Base-by-base conservation (phyloP, 2,888 invertebrate genomes). In the Scaptomyza reducta region DNA sequence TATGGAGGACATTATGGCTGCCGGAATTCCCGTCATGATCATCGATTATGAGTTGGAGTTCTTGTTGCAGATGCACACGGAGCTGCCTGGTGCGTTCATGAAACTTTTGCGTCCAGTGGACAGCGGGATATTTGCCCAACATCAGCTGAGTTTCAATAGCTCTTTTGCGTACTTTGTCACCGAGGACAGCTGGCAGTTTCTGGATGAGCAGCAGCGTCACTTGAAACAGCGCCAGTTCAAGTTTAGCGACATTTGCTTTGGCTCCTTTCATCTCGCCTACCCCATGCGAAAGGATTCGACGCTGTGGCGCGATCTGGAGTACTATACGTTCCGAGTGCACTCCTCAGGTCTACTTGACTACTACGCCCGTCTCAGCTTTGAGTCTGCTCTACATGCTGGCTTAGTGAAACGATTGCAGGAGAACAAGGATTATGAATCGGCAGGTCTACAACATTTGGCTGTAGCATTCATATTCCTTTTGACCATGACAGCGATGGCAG, bases 41-140 rank as follows among this genome's bases (percentile, higher is more conserved):
- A 81, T 89, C 6, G 89, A 90, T 50, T 89, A 89, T 42, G 90
- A 90, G 38, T 27, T 81, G 63, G 81, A 89, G 11, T 90, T 89
- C 51, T 61, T 90, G 4, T n/a, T 76, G 3, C 54, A 76, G 5
- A 10, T 68, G 11, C 50, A 74, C n/a, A 46, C 56, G n/a, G 54
- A 71, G 10, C 42, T 89, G 3, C 65, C 82, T 0, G 10, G 29
- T 0, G 78, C 68, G 3, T 90, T 90, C 13, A 42, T 57, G 0
- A 29, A 74, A 2, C 67, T 90, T 1, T 46, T 90, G 5, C 47
- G 62, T 0, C 73, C 86, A 0, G 90, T 90, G 3, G 88, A 88
- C 22, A 65, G 76, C 0, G 79, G 77, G 0, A 65, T 73, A 0
- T 88, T 79, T 42, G 56, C 76, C 2, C 29, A 61, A 6, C 83